These are phyloP conservation scores for Ascidia mentula DNA, from an alignment of 23 tunicate genomes.

Conservation along the genomic window DNA sequence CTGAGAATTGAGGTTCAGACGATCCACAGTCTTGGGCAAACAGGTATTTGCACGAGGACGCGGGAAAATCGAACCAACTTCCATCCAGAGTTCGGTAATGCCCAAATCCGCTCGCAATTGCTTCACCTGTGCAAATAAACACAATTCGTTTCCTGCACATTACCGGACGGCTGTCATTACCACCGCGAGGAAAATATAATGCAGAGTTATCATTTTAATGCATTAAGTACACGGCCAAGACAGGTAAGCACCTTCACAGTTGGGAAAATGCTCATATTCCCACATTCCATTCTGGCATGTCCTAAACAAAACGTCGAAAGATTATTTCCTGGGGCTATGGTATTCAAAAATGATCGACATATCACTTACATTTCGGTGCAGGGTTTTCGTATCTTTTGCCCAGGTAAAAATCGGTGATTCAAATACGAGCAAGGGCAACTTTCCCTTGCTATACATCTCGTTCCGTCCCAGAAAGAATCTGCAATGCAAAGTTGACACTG, in stretches of 20 bases:
- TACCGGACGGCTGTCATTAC: no score
- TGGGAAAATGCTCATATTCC: no score
- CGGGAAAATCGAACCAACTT: neutral
- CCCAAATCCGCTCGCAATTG: neutral
- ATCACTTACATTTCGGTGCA: neutral
- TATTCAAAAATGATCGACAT: no score
- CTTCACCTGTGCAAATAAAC: no score
- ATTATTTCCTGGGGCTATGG: no score
- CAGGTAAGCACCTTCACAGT: no score
- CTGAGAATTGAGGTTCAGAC: neutral
- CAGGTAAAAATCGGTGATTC: neutral
- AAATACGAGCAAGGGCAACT: neutral
- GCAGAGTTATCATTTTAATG: no score
- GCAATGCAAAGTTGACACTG: neutral
- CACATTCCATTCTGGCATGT: no score
- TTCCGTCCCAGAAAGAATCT: neutral
- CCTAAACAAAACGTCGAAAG: no score
- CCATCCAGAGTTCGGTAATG: slow-evolving; percentile 3
- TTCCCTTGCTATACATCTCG: neutral
- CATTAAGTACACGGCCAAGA: no score
- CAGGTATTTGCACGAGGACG: neutral
- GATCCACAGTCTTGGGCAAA: neutral
- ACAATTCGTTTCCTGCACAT: no score
- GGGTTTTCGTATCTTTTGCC: neutral
- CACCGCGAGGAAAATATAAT: no score